phyloP scores from a whole-genome alignment of 2,113 vertebrate species.

The Paramisgurnus dabryanus region DNA sequence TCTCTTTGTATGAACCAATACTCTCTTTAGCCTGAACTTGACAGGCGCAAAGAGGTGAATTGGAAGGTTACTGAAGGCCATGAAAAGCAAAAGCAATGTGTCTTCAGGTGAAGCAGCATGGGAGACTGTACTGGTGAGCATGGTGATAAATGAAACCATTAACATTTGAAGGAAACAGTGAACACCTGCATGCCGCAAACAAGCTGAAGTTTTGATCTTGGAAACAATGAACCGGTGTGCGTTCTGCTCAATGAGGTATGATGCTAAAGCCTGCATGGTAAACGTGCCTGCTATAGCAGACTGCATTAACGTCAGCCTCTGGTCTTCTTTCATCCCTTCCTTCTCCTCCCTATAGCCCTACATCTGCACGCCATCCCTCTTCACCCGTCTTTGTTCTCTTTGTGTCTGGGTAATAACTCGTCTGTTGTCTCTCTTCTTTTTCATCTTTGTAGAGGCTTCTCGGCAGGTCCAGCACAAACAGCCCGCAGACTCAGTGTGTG shows the following conservation, averaged over 20 bases:
- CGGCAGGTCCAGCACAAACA: conserved; percentile 54
- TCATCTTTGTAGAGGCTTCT: conserved; percentile 56
- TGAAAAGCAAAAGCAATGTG: conserved; percentile 26
- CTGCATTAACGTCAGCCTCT: conserved; percentile 17
- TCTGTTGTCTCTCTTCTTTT: conserved; percentile 61
- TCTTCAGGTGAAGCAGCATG: conserved; percentile 53
- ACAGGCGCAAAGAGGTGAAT: conserved; percentile 52
- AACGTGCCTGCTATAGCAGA: conserved; percentile 32
- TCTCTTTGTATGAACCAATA: conserved; percentile 44
- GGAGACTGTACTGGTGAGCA: conserved; percentile 53
- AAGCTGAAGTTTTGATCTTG: conserved; percentile 24
- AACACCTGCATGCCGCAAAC: conserved; percentile 52
- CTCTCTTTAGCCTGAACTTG: conserved; percentile 54
- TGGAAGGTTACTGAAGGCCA: conserved; percentile 47
- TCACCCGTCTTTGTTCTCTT: conserved; percentile 37
- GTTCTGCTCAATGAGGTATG: conserved; percentile 1
- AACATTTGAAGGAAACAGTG: conserved; percentile 41
- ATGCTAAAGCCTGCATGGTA: conserved; percentile 52
- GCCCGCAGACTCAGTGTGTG: conserved; percentile 78
- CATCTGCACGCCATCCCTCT: conserved; percentile 28
- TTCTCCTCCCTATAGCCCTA: conserved; percentile 12
- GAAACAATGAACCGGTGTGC: conserved; percentile 17
- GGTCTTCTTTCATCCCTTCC: conserved; percentile 33
- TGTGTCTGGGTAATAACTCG: conserved; percentile 55
- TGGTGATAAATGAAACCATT: conserved; percentile 53